Base-by-base conservation (phyloP, 2,113 vertebrate species). In the Boleophthalmus pectinirostris region DNA sequence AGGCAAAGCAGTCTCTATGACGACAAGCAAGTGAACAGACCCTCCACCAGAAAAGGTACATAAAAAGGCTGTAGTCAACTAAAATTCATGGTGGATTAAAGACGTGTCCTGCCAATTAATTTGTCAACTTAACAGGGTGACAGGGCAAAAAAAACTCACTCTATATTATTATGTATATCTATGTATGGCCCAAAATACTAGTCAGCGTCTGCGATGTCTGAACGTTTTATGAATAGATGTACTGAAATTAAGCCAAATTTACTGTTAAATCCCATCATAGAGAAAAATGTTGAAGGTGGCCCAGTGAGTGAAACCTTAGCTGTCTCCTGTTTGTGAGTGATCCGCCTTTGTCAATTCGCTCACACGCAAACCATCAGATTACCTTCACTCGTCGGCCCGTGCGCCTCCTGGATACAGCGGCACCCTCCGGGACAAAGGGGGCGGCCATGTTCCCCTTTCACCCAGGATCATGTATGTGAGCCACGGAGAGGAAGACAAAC, bases 271-370 rank as follows among this genome's bases (percentile, higher is more conserved):
- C 75, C 73, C 69, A 29, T 25, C 73, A 69, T 45, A 4, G 24
- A 79, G 76, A 49, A 74, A 85, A 82, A 82, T 60, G 71, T 84
- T 89, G 74, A 85, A 85, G 75, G 75, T 81, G 75, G 70, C 35
- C 49, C 38, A 8, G 9, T 82, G 29, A 6, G 9, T 82, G 87
- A 84, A 88, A 85, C 54, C 66, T 46, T 58, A 88, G 81, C 81
- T 15, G 53, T 20, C 38, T 57, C 61, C 33, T 54, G 43, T 47
- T 23, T 5, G 63, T 29, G 66, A 78, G 77, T 58, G 35, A 81
- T 51, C 57, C 21, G 67, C 47, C 68, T 85, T 81, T 73, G 73
- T 78, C 35, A 24, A 57, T 68, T 69, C 33, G 64, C 43, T 33
- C 58, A 25, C 61, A 66, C 53, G 66, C 45, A 68, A 73, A 68